Base-by-base conservation (phyloP, 1,140 invertebrate genomes). In the Calephelis nemesis region DNA sequence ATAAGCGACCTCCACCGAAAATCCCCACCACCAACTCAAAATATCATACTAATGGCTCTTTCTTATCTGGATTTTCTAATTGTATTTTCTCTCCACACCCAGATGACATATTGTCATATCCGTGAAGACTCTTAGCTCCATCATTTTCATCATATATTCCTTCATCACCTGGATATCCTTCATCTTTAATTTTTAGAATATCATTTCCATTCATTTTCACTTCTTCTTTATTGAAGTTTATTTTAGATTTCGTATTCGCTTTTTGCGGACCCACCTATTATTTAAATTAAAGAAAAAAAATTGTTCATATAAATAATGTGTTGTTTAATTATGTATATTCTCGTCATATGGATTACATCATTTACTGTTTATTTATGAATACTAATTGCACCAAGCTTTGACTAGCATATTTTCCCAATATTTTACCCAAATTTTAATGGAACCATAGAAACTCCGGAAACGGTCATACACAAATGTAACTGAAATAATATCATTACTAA, bases 11-110 rank as follows among this genome's bases (percentile, higher is more conserved):
- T 65, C 60, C 73, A 74, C 42, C 42, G 8, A 45, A 60, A 72
- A 73, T 39, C 19, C 72, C 68, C 48, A 40, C 77, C 83, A 79
- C 48, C 79, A 84, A 79, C 78, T 50, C 4, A 63, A 68, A 70
- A 67, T 62, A 42, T 79, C 88, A 79, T 88, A 91, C 88, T 62
- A 91, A 77, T 47, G 73, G 63, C 66, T 91, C 88, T 49, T 83
- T 91, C 39, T 88, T 88, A 72, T 87, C 67, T 7, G 85, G 83
- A 76, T 88, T 82, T 65, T 91, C 88, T 13, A 90, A 65, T 67
- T 91, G 86, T 71, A 90, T 88, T 7, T 80, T 72, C 40, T 84
- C 52, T 9, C 75, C 76, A 68, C 85, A 89, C 6, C 87, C 83
- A 0, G 77, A 67, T 4, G 82, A 73, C 47, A 85, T 85, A 69